Evolutionary conservation across 1,140 invertebrate species (phyloP).

Genomic region (Dendrolimus kikuchii): DNA sequence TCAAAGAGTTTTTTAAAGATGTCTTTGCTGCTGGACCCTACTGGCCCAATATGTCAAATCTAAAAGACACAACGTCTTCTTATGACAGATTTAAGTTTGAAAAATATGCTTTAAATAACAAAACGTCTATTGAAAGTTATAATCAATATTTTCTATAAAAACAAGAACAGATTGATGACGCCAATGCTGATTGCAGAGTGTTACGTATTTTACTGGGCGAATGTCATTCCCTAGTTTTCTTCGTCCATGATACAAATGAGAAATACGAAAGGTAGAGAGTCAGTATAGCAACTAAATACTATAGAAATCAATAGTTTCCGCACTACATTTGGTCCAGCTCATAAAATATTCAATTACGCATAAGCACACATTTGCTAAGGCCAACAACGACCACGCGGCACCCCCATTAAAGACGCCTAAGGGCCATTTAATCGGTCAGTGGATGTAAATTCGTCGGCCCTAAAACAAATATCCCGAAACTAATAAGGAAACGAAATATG

Average conservation of each 20-base stretch:
- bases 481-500: slow-evolving; percentile 73
- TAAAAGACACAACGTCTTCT: too few relatives aligned
- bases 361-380: slow-evolving; percentile 69
- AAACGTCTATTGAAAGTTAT: too few relatives aligned
- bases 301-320: slow-evolving; percentile 50
- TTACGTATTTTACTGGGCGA: too few relatives aligned
- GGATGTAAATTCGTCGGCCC: slow-evolving; percentile 68
- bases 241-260: slow-evolving; percentile 9
- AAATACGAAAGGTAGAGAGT: neutral
- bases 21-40: too few relatives aligned
- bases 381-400: slow-evolving; percentile 69
- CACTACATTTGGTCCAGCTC: slow-evolving; percentile 56
- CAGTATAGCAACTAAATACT: slow-evolving; percentile 12
- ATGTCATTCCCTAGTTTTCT: too few relatives aligned
- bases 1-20: too few relatives aligned
- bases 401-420: slow-evolving; percentile 71
- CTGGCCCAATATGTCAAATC: too few relatives aligned
- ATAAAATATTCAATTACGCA: slow-evolving; percentile 72
- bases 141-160: too few relatives aligned
- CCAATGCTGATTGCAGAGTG: too few relatives aligned
- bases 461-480: slow-evolving; percentile 71
- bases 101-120: too few relatives aligned
- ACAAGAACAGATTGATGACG: too few relatives aligned
- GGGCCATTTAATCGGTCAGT: slow-evolving; percentile 72
- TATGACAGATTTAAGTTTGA: too few relatives aligned